A percentile compares a stretch with the other conserved stretches of the same genome.
These are phyloP conservation scores for Lepidocolaptes lacrymiger DNA, from an alignment of 2,797 vertebrate genomes.

Conservation along the genomic window DNA sequence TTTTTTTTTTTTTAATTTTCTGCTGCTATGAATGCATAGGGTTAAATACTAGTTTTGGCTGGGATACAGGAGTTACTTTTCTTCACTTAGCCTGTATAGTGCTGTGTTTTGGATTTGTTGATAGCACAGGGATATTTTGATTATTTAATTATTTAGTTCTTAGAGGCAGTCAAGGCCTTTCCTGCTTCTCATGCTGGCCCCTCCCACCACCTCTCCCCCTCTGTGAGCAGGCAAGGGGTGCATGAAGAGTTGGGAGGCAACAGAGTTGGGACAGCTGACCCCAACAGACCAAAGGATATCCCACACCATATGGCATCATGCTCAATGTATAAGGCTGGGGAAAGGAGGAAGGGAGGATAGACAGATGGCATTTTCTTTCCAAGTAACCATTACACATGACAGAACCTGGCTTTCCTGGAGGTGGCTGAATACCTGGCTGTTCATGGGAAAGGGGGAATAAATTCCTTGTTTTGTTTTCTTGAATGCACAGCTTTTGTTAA, in stretches of 20 bases:
- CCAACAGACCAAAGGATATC: neutral
- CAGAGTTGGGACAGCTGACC: neutral
- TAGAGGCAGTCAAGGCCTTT: neutral
- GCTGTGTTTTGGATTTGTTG: neutral
- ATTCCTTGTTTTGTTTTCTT: neutral
- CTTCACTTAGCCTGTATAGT: neutral
- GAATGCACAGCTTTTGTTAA: fast-evolving
- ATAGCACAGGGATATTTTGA: neutral
- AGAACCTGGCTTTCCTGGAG: neutral
- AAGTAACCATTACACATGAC: fast-evolving
- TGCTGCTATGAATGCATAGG: neutral
- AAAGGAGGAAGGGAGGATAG: neutral
- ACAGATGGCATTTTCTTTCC: neutral
- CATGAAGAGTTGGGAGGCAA: neutral
- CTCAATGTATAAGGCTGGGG: neutral
- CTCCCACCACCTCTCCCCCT: no score
- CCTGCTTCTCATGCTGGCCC: neutral
- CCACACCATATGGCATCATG: fast-evolving
- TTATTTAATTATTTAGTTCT: neutral
- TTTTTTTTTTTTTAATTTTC: neutral
- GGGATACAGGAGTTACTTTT: neutral
- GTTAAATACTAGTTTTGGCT: neutral
- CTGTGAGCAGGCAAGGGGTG: fast-evolving
- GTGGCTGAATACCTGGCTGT: neutral
- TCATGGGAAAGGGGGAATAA: fast-evolving